Conservation (phyloP, 2,113 vertebrate genomes). For the Tetrax tetrax region DNA sequence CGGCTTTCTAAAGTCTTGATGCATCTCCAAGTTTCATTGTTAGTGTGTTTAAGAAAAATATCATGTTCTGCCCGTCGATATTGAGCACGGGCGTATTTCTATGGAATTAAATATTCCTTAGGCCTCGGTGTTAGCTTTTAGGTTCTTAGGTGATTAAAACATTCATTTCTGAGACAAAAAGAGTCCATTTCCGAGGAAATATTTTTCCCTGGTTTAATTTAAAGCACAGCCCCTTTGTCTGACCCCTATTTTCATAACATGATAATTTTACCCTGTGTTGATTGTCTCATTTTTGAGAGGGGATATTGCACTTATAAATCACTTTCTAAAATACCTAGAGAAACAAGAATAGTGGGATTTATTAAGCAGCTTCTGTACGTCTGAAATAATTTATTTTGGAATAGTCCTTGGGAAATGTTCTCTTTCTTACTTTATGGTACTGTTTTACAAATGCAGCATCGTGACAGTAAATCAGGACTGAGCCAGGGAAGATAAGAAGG, state of each 20-base stretch:
- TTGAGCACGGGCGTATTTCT: conserved; percentile 38
- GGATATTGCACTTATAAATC: conserved; percentile 83
- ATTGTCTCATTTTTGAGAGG: conserved; percentile 80
- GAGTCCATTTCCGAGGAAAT: conserved; percentile 77
- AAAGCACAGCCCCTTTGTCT: conserved; percentile 74
- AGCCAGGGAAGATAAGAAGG: conserved; percentile 63
- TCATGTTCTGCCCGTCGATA: conserved; percentile 3
- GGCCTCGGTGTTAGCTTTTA: conserved; percentile 57
- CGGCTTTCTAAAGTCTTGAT: conserved; percentile 11
- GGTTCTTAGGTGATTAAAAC: conserved; percentile 78
- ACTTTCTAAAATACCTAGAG: conserved; percentile 80
- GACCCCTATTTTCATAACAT: conserved; percentile 84
- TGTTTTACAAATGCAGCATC: conserved; percentile 59
- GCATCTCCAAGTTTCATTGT: neutral
- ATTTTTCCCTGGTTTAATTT: conserved; percentile 78
- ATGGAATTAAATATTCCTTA: conserved; percentile 75
- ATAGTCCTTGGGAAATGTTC: conserved; percentile 75
- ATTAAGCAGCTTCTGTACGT: conserved; percentile 75
- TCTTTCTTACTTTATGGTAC: conserved; percentile 62
- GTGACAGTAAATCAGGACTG: conserved; percentile 66
- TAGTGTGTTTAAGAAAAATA: neutral
- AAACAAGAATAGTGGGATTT: conserved; percentile 75
- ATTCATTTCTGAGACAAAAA: conserved; percentile 83
- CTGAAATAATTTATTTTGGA: conserved; percentile 81
- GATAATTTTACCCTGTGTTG: conserved; percentile 79